Evolutionary conservation across 2,113 vertebrate species (phyloP).

Genomic region (Phyllostomus discolor): DNA sequence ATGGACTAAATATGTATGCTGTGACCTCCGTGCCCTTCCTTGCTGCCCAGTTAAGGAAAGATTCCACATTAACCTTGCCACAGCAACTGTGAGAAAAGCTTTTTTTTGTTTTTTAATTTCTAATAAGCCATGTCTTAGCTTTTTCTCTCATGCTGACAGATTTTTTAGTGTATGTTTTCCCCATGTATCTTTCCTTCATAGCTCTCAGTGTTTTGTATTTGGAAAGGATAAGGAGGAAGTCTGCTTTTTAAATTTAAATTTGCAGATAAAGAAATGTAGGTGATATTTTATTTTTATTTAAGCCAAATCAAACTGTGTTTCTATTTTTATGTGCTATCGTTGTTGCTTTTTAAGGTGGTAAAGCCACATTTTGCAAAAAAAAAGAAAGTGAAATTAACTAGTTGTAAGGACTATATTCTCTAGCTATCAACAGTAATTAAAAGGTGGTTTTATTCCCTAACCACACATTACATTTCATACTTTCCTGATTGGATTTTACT

Average conservation of each 20-base stretch:
- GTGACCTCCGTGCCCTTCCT: neutral
- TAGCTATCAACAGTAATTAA: constrained; percentile 60
- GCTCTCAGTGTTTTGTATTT: neutral
- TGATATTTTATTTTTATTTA: neutral
- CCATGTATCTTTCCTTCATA: neutral
- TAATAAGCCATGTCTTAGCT: neutral
- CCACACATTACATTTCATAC: constrained; percentile 39
- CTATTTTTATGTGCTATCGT: neutral
- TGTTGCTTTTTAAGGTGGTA: neutral
- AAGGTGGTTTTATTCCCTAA: constrained; percentile 49
- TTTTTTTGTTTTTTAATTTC: neutral
- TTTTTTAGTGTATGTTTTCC: neutral
- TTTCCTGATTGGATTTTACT: constrained; percentile 56
- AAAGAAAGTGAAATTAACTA: constrained; percentile 17
- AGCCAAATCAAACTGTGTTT: neutral
- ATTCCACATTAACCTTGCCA: neutral
- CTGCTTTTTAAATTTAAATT: neutral
- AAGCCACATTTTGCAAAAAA: neutral
- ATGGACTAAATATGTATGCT: neutral
- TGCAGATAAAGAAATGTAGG: neutral
- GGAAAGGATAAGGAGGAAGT: neutral
- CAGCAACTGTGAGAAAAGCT: neutral
- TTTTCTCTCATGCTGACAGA: neutral
- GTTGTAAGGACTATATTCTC: neutral
- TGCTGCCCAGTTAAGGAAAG: neutral